Conservation (phyloP, 1,140 invertebrate species). For the Drosophila kikkawai region DNA sequence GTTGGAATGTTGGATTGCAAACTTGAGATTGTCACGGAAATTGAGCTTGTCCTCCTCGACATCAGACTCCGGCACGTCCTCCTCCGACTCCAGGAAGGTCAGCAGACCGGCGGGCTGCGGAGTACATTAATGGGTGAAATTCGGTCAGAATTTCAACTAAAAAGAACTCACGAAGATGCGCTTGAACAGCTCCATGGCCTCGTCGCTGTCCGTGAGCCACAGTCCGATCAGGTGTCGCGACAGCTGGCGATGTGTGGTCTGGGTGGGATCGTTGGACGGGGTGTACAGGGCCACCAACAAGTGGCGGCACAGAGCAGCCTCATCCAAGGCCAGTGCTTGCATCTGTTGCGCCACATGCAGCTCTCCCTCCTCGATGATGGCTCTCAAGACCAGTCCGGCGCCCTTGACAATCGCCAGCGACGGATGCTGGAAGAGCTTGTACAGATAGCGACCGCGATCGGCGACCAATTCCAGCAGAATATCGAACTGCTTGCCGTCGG, state of each 20-base stretch:
- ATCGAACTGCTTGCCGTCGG: slow-evolving; percentile 99
- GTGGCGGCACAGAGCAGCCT: slow-evolving; percentile 98
- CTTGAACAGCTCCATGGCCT: slow-evolving; percentile 94
- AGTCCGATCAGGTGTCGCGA: slow-evolving; percentile 98
- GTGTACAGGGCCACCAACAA: slow-evolving; percentile 96
- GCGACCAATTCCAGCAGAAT: slow-evolving; percentile 97
- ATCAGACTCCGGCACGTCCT: slow-evolving; percentile 92
- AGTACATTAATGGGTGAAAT: neutral
- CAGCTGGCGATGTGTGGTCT: slow-evolving; percentile 95
- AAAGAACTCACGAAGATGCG: slow-evolving; percentile 92
- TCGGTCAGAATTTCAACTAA: slow-evolving; percentile 2
- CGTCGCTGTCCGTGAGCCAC: slow-evolving; percentile 98
- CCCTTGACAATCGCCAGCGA: slow-evolving; percentile 99
- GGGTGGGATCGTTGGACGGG: slow-evolving; percentile 90
- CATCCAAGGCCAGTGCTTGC: slow-evolving; percentile 97
- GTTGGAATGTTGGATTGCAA: slow-evolving; percentile 93
- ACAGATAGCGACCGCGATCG: slow-evolving; percentile 94
- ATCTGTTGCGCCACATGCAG: slow-evolving; percentile 95
- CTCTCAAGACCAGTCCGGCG: slow-evolving; percentile 97
- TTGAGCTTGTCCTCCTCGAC: slow-evolving; percentile 91
- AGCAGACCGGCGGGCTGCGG: slow-evolving; percentile 93
- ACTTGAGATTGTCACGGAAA: slow-evolving; percentile 96
- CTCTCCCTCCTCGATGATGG: slow-evolving; percentile 98
- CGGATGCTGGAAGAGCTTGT: slow-evolving; percentile 98
- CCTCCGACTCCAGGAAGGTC: slow-evolving; percentile 95